Percentiles rank a stretch among this genome's conserved stretches.
Evolutionary conservation across 2,797 vertebrate genomes (phyloP).

Genomic region (Pteropus rufus): DNA sequence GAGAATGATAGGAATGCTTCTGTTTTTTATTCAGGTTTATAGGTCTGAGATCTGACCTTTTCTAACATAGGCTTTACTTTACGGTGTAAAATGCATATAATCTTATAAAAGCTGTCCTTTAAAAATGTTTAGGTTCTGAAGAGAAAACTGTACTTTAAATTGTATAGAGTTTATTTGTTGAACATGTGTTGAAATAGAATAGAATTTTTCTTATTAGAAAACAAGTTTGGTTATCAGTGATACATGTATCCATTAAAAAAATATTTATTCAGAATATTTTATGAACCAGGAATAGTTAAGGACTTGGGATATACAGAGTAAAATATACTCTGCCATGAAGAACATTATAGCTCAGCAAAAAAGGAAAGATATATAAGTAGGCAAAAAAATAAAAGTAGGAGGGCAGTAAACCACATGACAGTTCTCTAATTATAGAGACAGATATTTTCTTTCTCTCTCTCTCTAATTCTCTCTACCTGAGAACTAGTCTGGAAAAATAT

Average conservation of each 20-base stretch:
- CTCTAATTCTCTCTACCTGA: not conserved
- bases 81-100: not conserved
- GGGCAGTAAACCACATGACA: not conserved
- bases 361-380: not conserved
- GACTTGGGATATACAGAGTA: not conserved
- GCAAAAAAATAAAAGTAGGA: not conserved
- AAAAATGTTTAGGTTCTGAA: slow-evolving; percentile 17
- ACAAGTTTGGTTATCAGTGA: not conserved
- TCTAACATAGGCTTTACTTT: not conserved
- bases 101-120: not conserved
- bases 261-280: slow-evolving; percentile 6
- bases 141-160: not conserved
- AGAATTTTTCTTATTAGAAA: slow-evolving; percentile 26
- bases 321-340: not conserved
- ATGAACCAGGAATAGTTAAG: not conserved
- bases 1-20: not conserved
- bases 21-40: slow-evolving; percentile 8
- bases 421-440: not conserved
- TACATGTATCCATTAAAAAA: not conserved
- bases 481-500: not conserved
- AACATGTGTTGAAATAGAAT: not conserved
- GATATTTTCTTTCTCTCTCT: not conserved
- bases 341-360: not conserved
- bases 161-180: not conserved
- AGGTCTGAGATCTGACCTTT: not conserved